Percentiles rank a stretch among this genome's conserved stretches.
Evolutionary conservation across 2,797 vertebrate genomes (phyloP).

Genomic region (Protonibea diacanthus): DNA sequence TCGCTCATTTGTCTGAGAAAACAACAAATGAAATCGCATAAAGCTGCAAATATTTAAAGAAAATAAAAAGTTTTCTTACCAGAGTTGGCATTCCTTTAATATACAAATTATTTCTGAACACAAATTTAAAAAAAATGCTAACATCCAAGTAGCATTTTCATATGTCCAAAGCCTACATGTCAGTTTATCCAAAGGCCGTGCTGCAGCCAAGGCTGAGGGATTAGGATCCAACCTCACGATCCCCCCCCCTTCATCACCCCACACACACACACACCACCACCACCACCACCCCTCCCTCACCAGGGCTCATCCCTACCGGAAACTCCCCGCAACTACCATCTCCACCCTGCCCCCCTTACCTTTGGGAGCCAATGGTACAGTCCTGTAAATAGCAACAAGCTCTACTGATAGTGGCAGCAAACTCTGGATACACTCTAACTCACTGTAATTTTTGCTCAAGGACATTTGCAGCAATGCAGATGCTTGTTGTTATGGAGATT

Average conservation of each 20-base stretch:
- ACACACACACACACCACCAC: too few relatives aligned
- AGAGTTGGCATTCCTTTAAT: conserved; percentile 67
- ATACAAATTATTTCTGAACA: conserved; percentile 43
- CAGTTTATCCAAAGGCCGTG: conserved; percentile 81
- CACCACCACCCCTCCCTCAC: conserved; percentile 77
- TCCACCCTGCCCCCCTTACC: conserved; percentile 30
- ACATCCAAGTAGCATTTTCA: conserved; percentile 75
- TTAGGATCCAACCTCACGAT: conserved; percentile 88
- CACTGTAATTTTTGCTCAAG: conserved; percentile 32
- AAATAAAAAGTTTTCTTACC: conserved; percentile 83
- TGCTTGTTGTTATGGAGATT: conserved; percentile 50
- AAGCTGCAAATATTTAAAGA: not conserved
- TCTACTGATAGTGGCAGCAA: conserved; percentile 48
- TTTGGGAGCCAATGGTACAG: conserved; percentile 59
- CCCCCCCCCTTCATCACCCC: conserved; percentile 72
- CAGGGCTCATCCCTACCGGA: conserved; percentile 76
- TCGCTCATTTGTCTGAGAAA: conserved; percentile 21
- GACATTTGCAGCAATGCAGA: conserved; percentile 33
- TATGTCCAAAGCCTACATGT: conserved; percentile 80
- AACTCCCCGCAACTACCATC: conserved; percentile 50
- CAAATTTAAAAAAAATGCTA: conserved; percentile 49
- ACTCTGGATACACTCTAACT: conserved; percentile 33
- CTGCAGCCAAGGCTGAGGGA: conserved; percentile 85
- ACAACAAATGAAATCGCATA: conserved; percentile 32
- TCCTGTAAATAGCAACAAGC: conserved; percentile 72